Percentiles rank a stretch among this genome's conserved stretches.
Evolutionary conservation across 2,113 vertebrate genomes (phyloP).

Genomic region (Syrmaticus mikado): DNA sequence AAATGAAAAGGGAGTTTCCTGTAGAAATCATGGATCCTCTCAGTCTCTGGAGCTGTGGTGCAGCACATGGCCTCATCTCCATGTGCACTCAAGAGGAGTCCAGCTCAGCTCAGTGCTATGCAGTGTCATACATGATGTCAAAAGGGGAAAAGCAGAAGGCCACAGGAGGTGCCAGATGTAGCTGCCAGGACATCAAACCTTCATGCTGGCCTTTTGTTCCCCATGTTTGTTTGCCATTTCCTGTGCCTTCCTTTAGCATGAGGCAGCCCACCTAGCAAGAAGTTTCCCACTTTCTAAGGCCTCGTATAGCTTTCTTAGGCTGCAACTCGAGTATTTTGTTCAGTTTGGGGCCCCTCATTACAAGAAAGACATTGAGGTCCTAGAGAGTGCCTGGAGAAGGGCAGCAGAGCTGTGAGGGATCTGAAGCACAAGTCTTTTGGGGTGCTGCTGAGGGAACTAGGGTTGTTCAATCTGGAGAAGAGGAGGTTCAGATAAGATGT

Average conservation of each 20-base stretch:
- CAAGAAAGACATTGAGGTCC: too few species aligned
- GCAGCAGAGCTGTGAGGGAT: too few species aligned
- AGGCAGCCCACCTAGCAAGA: neutral
- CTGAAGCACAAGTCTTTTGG: too few species aligned
- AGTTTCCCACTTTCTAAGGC: neutral
- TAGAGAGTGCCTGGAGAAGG: too few species aligned
- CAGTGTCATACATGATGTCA: neutral
- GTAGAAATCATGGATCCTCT: neutral
- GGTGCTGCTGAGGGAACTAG: too few species aligned
- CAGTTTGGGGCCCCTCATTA: too few species aligned
- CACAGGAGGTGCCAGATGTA: neutral
- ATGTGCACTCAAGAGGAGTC: fast-evolving
- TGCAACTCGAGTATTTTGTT: too few species aligned
- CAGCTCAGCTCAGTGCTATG: neutral
- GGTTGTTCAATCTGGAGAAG: too few species aligned
- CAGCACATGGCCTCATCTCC: neutral
- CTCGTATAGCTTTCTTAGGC: neutral
- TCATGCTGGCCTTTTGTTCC: neutral
- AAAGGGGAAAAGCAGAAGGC: neutral
- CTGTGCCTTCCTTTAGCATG: neutral
- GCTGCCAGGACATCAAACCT: neutral
- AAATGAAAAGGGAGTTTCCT: neutral
- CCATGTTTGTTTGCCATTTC: neutral
- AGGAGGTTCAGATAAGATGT: too few species aligned
- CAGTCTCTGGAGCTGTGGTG: neutral